Conservation (phyloP, 1,140 invertebrate species). For the Brachionus asplanchnoidis region DNA sequence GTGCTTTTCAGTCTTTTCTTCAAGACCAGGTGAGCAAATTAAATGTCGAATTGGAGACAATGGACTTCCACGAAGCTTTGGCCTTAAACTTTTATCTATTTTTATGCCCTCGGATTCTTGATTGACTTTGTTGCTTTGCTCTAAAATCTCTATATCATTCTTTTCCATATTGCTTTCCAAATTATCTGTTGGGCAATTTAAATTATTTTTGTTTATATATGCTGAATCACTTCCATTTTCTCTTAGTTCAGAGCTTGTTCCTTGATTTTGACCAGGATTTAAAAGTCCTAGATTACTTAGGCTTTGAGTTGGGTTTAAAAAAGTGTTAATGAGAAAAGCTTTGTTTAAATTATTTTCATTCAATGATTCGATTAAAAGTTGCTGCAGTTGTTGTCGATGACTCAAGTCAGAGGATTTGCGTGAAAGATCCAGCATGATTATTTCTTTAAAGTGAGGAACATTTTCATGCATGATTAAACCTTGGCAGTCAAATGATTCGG, state of each 20-base stretch:
- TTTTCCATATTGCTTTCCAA: background rate
- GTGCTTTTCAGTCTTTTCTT: background rate
- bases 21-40: conserved; percentile 37
- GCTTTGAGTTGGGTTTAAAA: background rate
- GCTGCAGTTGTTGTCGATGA: background rate
- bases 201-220: background rate
- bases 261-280: background rate
- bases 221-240: background rate
- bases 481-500: background rate
- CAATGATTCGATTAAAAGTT: background rate
- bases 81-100: background rate
- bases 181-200: background rate
- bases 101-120: background rate
- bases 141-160: background rate
- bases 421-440: background rate
- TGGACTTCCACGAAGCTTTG: background rate
- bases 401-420: background rate
- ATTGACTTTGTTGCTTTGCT: background rate
- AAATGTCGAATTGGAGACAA: conserved; percentile 22
- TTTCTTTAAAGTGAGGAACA: background rate
- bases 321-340: background rate
- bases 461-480: background rate
- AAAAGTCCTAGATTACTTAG: background rate
- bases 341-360: conserved; percentile 19
- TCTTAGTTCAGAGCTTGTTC: background rate